Evolutionary conservation across 2,888 invertebrate genomes (phyloP), one percentile per base, ranked within the genome.

Genomic region (Dione juno): DNA sequence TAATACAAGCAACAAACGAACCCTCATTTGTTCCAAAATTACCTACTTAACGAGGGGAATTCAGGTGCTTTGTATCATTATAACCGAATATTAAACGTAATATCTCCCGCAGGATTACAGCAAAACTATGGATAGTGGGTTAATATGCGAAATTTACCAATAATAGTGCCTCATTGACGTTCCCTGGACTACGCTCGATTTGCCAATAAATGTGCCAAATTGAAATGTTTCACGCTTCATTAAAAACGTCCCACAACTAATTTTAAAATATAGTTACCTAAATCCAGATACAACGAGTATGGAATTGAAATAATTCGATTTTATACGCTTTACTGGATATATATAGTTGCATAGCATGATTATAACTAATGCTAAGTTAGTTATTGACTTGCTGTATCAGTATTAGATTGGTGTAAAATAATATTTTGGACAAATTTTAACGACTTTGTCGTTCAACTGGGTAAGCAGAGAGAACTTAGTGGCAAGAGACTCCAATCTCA

Each of bases 191-290:
- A 67, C 86, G 88, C 81, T 84, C 89, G 86, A 88, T 88, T 90
- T 88, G 82, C 80, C 82, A 80, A 81, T 83, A 81, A 84, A 86
- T 82, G 82, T 77, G 82, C 81, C 78, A 86, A 88, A 89, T 88
- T 89, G 88, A 88, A 84, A 84, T 82, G 80, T 80, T 89, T 84
- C 83, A 87, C 82, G 88, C 81, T 83, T 87, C 88, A 82, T 88
- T 89, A 78, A 82, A 80, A 79, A 82, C 80, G 84, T 83, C 82
- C 77, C 77, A 75, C 76, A 77, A 79, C 78, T 79, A 74, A 73
- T 76, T 77, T 75, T 65, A 73, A 65, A 54, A 35, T 61, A 19
- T 65, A 57, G 8, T 11, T 50, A 58, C 40, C 65, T 58, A 69
- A 58, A 64, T 74, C 70, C 77, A 61, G 70, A 73, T 57, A 69